Evolutionary conservation across 2,797 vertebrate species (phyloP).

Genomic region (Brachymystax lenok): DNA sequence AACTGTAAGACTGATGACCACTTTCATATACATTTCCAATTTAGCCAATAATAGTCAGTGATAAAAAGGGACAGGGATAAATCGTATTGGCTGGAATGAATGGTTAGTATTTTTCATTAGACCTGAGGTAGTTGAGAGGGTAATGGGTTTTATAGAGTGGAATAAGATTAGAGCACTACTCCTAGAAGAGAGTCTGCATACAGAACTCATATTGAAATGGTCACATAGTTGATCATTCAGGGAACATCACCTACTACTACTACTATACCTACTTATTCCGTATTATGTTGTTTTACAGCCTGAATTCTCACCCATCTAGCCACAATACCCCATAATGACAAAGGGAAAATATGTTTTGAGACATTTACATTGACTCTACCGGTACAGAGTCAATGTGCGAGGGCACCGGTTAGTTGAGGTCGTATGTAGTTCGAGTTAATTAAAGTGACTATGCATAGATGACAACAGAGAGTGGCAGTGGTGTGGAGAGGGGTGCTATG

Average conservation of each 20-base stretch:
- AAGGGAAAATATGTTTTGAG: no score
- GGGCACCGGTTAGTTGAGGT: no score
- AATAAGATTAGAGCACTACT: slow-evolving; percentile 17
- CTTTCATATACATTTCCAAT: slow-evolving; percentile 39
- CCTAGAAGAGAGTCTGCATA: not conserved
- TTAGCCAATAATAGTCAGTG: slow-evolving; percentile 35
- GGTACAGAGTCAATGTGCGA: no score
- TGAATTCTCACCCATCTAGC: no score
- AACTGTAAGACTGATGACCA: slow-evolving; percentile 48
- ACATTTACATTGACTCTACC: no score
- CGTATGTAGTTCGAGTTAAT: no score
- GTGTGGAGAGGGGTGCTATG: no score
- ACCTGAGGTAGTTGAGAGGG: slow-evolving; percentile 1
- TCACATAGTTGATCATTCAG: not conserved
- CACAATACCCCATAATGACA: no score
- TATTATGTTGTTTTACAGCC: no score
- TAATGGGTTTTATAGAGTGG: slow-evolving; percentile 4
- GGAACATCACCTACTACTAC: not conserved
- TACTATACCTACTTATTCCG: no score
- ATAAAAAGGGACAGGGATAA: slow-evolving; percentile 32
- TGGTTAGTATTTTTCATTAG: slow-evolving; percentile 29
- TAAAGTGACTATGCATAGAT: no score
- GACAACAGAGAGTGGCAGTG: no score
- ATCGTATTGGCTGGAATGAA: not conserved
- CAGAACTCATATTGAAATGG: slow-evolving; percentile 4